Percentiles rank a stretch among this genome's conserved stretches.
Conservation (phyloP, 2,888 invertebrate species). For the Limnephilus lunatus region DNA sequence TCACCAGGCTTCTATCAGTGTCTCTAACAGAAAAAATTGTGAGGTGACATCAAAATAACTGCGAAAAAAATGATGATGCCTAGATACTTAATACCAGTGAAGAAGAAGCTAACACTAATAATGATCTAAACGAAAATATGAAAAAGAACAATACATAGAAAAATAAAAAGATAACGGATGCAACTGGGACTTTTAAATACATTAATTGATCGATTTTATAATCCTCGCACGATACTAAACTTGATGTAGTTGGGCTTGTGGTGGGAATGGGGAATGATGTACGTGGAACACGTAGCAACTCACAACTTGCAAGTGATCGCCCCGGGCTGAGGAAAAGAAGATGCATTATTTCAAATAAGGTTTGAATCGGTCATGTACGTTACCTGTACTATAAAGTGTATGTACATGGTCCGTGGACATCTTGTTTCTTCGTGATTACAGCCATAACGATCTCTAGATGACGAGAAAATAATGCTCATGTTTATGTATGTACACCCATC, state of each 20-base stretch:
- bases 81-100: too few relatives aligned
- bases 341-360: background rate
- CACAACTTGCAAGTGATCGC: background rate
- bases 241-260: background rate
- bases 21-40: too few relatives aligned
- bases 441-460: background rate
- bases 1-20: too few relatives aligned
- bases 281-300: background rate
- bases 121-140: too few relatives aligned
- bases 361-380: background rate
- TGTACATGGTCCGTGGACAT: background rate
- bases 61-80: too few relatives aligned
- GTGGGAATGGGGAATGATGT: background rate
- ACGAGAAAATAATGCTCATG: background rate
- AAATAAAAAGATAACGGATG: too few relatives aligned
- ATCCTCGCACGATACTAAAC: background rate
- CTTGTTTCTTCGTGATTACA: background rate
- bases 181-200: background rate
- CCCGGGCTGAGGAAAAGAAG: background rate
- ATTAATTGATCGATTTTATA: background rate
- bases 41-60: too few relatives aligned
- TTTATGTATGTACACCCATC: too few relatives aligned
- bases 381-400: background rate
- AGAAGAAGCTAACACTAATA: too few relatives aligned
- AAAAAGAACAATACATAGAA: too few relatives aligned